phyloP scores from a whole-genome alignment of 2,113 vertebrate species.

The Mastomys coucha region DNA sequence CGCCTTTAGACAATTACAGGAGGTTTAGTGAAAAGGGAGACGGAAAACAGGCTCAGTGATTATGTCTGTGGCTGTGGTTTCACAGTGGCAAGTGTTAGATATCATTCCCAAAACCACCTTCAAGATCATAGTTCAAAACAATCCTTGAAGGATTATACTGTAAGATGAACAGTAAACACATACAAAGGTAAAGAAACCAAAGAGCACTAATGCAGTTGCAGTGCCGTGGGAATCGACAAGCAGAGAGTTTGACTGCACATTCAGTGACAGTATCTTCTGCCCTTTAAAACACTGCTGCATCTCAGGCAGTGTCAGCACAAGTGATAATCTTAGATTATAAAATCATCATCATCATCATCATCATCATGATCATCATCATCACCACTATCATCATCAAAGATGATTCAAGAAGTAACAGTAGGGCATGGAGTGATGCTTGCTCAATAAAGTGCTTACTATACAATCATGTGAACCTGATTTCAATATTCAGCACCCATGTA shows the following conservation, averaged over 20 bases:
- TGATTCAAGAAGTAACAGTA: not conserved
- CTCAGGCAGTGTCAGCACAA: not conserved
- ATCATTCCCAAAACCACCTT: not conserved
- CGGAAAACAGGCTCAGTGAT: not conserved
- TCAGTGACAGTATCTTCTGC: not conserved
- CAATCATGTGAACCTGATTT: not conserved
- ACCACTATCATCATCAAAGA: not conserved
- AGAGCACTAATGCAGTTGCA: not conserved
- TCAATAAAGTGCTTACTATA: not conserved
- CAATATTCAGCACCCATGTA: not conserved
- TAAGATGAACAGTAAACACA: not conserved
- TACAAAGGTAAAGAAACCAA: not conserved
- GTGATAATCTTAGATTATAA: no score
- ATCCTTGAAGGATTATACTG: not conserved
- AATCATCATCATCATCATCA: not conserved
- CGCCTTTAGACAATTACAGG: slow-evolving; percentile 28
- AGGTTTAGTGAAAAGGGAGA: not conserved
- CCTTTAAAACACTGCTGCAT: not conserved
- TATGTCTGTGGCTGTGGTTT: not conserved
- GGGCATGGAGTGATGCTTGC: not conserved
- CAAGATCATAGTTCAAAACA: not conserved
- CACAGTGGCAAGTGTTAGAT: not conserved
- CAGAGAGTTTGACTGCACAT: not conserved
- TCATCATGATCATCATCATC: no score
- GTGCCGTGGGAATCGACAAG: no score